Evolutionary conservation across 2,113 vertebrate species (phyloP), one percentile per base, ranked within the genome.

Genomic region (Galemys pyrenaicus): DNA sequence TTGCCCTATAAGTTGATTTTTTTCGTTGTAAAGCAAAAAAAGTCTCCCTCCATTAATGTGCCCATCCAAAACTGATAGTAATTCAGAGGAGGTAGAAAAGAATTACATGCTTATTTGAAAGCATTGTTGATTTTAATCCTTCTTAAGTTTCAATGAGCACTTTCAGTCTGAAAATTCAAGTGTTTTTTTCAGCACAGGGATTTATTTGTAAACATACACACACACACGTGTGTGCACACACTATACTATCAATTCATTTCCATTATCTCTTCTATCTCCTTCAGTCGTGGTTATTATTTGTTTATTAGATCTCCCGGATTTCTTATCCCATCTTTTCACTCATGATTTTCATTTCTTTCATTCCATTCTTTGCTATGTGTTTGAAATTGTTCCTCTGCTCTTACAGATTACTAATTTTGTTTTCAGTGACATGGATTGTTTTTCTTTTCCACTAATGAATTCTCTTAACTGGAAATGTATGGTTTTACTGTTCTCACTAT

Each of bases 131-230:
- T 35, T 35, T 82, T 83, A 86, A 91, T 49, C 7, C 44, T 70
- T 85, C 26, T 41, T 85, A 41, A 91, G 65, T 91, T n/a, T 35
- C 56, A 26, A 58, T 84, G 73, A 93, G 22, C 39, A 17, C 32
- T 85, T 74, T 64, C 64, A 54, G 37, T 56, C 32, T 88, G 83
- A 95, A 79, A 85, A 93, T 49, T 39, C 58, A 74, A 62, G 71
- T 39, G 26, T 62, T 88, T n/a, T n/a, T 46, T 39, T 79, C 41
- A 51, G 30, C 56, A 54, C n/a, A 17, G 46, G 46, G 17, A 26
- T 44, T 60, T 54, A 54, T 41, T 54, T 62, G 67, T 51, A 67
- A 26, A 46, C 10, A 0, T 0, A 10, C 24, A 8, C 1, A 5
- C n/a, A 39, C 0, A 2, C 35, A n/a, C 26, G 10, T 20, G 28